Evolutionary conservation across 2,888 invertebrate species (phyloP).

Genomic region (Ditula angustiorana): DNA sequence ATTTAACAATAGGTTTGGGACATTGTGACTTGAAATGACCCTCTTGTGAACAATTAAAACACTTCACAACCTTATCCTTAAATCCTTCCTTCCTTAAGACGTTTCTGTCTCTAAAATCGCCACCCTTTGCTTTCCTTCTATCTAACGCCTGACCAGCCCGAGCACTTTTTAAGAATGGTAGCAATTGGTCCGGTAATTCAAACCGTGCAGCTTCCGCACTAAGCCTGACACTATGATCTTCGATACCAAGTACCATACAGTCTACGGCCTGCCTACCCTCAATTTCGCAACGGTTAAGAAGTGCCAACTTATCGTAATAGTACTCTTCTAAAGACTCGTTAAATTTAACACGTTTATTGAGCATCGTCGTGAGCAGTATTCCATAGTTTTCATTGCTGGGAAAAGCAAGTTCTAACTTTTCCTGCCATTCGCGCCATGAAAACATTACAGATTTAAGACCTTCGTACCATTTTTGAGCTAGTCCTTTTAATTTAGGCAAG

Average conservation of each 20-base stretch:
- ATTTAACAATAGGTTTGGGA: not conserved
- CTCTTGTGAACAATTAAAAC: not conserved
- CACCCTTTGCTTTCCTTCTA: not conserved
- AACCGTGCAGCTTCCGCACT: not conserved
- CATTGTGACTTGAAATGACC: not conserved
- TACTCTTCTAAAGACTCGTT: slow-evolving; percentile 14
- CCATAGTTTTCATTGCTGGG: slow-evolving; percentile 8
- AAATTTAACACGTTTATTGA: not conserved
- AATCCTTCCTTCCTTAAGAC: not conserved
- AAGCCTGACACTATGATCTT: not conserved
- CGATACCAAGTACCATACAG: not conserved
- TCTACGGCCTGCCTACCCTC: not conserved
- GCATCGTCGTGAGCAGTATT: not conserved
- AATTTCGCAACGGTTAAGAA: not conserved
- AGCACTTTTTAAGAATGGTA: not conserved
- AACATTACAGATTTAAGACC: slow-evolving; percentile 9
- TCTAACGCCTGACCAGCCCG: not conserved
- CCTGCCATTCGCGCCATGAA: slow-evolving; percentile 17
- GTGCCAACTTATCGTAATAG: slow-evolving; percentile 13
- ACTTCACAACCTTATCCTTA: not conserved
- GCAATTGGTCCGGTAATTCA: not conserved
- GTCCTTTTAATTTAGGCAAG: slow-evolving; percentile 2
- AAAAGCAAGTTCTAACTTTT: slow-evolving; percentile 2
- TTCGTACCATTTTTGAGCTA: slow-evolving; percentile 12
- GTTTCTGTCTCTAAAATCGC: not conserved